Percentiles rank a stretch among this genome's conserved stretches.
phyloP scores from a whole-genome alignment of 2,888 invertebrate species.

The Lochmaea capreae region DNA sequence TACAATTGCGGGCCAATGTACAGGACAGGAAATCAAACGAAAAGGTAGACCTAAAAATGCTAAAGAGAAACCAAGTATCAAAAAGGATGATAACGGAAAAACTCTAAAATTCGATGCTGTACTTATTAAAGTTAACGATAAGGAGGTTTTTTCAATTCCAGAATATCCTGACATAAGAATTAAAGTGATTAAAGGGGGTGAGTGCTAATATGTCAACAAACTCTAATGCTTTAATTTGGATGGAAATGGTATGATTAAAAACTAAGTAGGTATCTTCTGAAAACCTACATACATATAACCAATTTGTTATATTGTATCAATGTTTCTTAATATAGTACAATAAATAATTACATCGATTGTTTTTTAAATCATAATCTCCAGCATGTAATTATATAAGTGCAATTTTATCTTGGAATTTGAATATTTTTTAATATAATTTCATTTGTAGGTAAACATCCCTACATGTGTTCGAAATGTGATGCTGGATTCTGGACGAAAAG shows the following conservation, averaged over 20 bases:
- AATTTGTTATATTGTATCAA: too few relatives aligned
- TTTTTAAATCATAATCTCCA: too few relatives aligned
- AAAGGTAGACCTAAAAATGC: background rate
- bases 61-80: background rate
- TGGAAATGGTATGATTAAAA: background rate
- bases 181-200: constrained; percentile 42
- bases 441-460: constrained; percentile 60
- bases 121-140: constrained; percentile 25
- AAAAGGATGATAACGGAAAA: background rate
- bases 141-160: constrained; percentile 39
- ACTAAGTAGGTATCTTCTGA: background rate
- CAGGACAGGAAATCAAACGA: constrained; percentile 2
- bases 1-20: background rate
- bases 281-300: too few relatives aligned
- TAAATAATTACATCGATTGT: too few relatives aligned
- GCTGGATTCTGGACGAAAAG: constrained; percentile 56
- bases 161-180: constrained; percentile 44
- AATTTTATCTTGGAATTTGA: background rate
- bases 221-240: background rate
- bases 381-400: too few relatives aligned
- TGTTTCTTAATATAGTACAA: too few relatives aligned
- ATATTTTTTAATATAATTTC: background rate
- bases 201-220: constrained; percentile 23
- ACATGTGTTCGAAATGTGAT: constrained; percentile 59
- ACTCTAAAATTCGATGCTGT: constrained; percentile 24